These are phyloP conservation scores for Montifringilla adamsi DNA, from an alignment of 2,113 vertebrate species.

Conservation along the genomic window DNA sequence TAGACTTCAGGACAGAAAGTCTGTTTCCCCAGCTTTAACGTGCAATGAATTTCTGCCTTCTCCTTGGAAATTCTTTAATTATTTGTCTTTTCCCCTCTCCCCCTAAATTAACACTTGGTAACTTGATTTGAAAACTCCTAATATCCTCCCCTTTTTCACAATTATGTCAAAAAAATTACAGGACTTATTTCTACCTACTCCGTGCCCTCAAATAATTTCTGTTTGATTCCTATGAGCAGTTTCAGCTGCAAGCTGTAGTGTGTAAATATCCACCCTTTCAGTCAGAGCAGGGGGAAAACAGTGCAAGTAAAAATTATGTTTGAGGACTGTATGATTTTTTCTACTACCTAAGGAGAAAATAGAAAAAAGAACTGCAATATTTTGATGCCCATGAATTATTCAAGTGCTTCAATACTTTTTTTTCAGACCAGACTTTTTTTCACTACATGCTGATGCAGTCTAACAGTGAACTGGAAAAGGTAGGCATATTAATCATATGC, in stretches of 20 bases:
- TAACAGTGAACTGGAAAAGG: not conserved
- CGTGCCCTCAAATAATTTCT: not conserved
- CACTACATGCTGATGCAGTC: not conserved
- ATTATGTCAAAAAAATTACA: not conserved
- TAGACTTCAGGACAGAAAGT: not conserved
- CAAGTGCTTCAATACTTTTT: not conserved
- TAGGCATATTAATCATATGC: not conserved
- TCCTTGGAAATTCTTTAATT: not conserved
- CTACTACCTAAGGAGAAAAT: not conserved
- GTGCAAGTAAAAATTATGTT: not conserved
- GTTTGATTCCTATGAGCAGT: not conserved
- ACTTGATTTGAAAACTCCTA: not conserved
- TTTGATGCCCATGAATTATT: not conserved
- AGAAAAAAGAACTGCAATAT: not conserved
- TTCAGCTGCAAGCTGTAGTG: not conserved
- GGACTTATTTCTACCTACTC: not conserved
- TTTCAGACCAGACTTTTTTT: not conserved
- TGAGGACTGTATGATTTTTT: not conserved
- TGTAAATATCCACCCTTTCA: not conserved
- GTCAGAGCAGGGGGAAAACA: not conserved
- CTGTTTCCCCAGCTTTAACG: not conserved
- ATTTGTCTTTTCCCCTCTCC: rapidly evolving
- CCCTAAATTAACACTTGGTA: too few relatives aligned
- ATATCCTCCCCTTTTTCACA: not conserved
- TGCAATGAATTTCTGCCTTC: not conserved